Evolutionary conservation across 2,113 vertebrate species (phyloP).

Genomic region (Panurus biarmicus): DNA sequence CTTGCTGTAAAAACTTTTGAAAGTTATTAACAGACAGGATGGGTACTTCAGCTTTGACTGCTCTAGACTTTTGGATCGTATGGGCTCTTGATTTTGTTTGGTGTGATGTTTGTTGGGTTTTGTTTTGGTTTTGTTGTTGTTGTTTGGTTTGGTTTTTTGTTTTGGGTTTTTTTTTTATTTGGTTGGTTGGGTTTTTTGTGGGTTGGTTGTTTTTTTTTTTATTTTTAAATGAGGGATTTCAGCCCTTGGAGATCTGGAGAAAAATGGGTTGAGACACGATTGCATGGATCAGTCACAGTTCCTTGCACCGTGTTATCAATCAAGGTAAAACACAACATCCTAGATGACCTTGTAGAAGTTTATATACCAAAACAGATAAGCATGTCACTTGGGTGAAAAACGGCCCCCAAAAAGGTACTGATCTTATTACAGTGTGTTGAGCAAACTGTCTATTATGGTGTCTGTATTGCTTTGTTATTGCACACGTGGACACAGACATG

Average conservation of each 20-base stretch:
- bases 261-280: neutral
- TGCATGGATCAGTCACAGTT: conserved; percentile 19
- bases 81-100: neutral
- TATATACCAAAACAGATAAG: conserved; percentile 16
- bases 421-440: neutral
- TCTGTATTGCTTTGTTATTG: neutral
- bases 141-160: too few relatives aligned
- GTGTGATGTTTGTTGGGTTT: neutral
- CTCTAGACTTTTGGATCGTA: neutral
- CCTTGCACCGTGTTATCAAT: neutral
- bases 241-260: neutral
- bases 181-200: neutral
- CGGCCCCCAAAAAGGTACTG: neutral
- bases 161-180: too few relatives aligned
- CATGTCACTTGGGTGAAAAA: conserved; percentile 40
- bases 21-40: conserved; percentile 17
- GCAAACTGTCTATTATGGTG: neutral
- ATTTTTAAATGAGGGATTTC: neutral
- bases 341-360: conserved; percentile 52
- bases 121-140: neutral
- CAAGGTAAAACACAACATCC: conserved; percentile 26
- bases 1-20: conserved; percentile 5
- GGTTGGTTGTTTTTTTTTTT: neutral
- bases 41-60: neutral
- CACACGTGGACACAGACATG: neutral